phyloP scores from a whole-genome alignment of 1,140 invertebrate genomes.

The Bombus soroeensis region DNA sequence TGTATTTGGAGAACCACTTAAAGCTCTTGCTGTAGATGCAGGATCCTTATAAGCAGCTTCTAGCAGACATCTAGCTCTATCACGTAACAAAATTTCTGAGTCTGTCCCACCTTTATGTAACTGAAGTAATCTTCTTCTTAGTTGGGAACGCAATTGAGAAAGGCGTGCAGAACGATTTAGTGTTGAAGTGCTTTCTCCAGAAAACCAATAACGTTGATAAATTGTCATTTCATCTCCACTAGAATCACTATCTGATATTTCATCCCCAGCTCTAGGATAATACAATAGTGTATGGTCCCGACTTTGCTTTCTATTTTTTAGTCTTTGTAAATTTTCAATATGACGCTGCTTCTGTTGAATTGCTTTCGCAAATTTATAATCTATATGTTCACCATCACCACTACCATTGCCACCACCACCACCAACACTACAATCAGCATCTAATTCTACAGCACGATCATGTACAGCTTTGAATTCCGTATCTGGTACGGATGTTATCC shows the following conservation, averaged over 20 bases:
- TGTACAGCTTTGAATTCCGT: slow-evolving; percentile 47
- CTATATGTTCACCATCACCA: slow-evolving; percentile 48
- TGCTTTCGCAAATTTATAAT: slow-evolving; percentile 63
- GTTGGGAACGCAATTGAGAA: slow-evolving; percentile 82
- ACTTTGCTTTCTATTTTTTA: slow-evolving; percentile 69
- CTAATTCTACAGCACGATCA: slow-evolving; percentile 41
- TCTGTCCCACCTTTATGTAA: slow-evolving; percentile 76
- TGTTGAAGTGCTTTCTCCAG: slow-evolving; percentile 69
- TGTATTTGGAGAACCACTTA: slow-evolving; percentile 75
- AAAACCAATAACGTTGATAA: slow-evolving; percentile 80
- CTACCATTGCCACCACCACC: slow-evolving; percentile 39
- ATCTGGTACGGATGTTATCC: slow-evolving; percentile 53
- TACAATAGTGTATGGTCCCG: slow-evolving; percentile 80
- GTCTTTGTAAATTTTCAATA: slow-evolving; percentile 63
- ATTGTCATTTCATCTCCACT: slow-evolving; percentile 79
- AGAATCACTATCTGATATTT: slow-evolving; percentile 81
- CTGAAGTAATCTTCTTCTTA: slow-evolving; percentile 83
- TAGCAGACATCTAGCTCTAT: slow-evolving; percentile 73
- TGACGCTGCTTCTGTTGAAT: slow-evolving; percentile 65
- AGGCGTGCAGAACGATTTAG: slow-evolving; percentile 80
- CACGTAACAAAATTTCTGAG: slow-evolving; percentile 70
- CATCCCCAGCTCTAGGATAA: slow-evolving; percentile 80
- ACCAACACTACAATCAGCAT: slow-evolving; percentile 40
- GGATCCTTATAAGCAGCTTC: slow-evolving; percentile 74
- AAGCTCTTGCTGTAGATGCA: slow-evolving; percentile 68